Conservation (phyloP, 1,140 invertebrate genomes). For the Ditylenchus dipsaci region DNA sequence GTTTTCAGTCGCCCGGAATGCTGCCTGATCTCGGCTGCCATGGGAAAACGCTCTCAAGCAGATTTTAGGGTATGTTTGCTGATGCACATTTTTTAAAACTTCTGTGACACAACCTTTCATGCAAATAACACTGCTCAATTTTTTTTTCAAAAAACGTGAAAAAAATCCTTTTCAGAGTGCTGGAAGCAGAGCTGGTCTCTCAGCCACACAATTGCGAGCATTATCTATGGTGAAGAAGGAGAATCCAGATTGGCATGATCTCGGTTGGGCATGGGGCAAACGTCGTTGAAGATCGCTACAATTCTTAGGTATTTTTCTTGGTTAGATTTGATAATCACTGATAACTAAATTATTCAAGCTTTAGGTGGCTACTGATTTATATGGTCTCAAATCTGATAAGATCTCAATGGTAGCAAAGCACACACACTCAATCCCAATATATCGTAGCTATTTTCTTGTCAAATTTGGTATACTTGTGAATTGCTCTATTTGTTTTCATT, state of each 20-base stretch:
- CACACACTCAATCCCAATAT: no score
- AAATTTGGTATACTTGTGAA: no score
- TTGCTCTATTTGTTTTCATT: no score
- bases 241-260: constrained; percentile 42
- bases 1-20: constrained; percentile 10
- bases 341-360: background rate
- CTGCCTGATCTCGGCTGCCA: constrained; percentile 10
- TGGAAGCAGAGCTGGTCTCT: background rate
- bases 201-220: background rate
- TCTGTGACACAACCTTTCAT: no score
- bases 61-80: background rate
- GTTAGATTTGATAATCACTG: background rate
- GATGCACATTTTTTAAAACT: no score
- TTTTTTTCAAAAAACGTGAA: no score
- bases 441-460: no score
- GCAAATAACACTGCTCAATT: no score
- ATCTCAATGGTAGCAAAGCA: background rate
- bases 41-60: constrained; percentile 16
- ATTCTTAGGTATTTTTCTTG: constrained; percentile 6
- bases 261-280: constrained; percentile 44
- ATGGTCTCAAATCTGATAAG: background rate
- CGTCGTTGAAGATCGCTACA: no score
- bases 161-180: background rate
- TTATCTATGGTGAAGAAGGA: constrained; percentile 20
- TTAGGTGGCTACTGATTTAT: background rate